These are phyloP conservation scores for Drepana falcataria DNA, from an alignment of 2,888 invertebrate species.

Conservation along the genomic window DNA sequence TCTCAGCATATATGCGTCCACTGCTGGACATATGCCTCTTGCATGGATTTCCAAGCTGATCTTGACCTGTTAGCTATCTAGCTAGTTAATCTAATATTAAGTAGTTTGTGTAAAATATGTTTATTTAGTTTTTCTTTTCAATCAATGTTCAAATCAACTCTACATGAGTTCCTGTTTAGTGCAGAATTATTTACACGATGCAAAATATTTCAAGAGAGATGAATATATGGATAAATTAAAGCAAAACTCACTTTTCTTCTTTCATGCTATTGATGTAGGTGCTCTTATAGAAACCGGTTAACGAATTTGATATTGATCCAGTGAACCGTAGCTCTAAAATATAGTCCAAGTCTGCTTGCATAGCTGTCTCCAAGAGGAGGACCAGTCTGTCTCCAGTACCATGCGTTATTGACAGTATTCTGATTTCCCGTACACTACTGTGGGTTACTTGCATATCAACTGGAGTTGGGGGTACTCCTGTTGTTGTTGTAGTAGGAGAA, in stretches of 20 bases:
- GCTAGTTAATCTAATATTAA: no score
- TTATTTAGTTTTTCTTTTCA: no score
- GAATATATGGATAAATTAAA: no score
- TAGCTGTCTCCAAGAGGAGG: conserved; percentile 45
- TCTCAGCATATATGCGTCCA: no score
- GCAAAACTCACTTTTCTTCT: conserved; percentile 58
- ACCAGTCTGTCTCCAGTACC: conserved; percentile 57
- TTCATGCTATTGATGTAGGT: conserved; percentile 73
- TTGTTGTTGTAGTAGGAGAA: conserved; percentile 12
- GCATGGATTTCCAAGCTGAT: no score
- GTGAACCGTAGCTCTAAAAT: conserved; percentile 74
- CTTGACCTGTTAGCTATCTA: no score
- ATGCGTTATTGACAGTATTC: conserved; percentile 45
- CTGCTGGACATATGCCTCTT: no score
- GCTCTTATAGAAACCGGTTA: conserved; percentile 84
- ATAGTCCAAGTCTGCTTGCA: conserved; percentile 73
- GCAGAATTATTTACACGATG: no score
- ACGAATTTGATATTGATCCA: conserved; percentile 77
- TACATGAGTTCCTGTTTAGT: no score
- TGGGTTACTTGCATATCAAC: conserved; percentile 56
- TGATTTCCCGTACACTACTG: conserved; percentile 54
- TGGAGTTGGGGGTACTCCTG: conserved; percentile 9
- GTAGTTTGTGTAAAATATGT: no score
- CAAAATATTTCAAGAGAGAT: no score
- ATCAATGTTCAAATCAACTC: no score